phyloP scores from a whole-genome alignment of 2,797 vertebrate genomes.

The Melanotaenia pygmaea region DNA sequence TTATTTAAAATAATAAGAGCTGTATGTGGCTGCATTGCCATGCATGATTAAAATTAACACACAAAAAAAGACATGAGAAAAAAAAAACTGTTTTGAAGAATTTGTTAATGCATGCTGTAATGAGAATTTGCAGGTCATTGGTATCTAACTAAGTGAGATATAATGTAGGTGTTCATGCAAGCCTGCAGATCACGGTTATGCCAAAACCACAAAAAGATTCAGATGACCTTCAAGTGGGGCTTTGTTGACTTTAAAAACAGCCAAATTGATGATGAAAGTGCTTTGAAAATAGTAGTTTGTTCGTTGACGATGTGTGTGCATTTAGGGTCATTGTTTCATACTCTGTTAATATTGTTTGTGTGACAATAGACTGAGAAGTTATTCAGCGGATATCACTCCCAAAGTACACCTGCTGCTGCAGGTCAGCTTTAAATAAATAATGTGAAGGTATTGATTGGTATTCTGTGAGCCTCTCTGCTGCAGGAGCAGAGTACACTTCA shows the following conservation, averaged over 20 bases:
- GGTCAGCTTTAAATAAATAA: conserved; percentile 73
- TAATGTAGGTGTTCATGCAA: too few relatives aligned
- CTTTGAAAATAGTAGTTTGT: neutral
- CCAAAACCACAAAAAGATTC: neutral
- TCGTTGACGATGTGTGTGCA: neutral
- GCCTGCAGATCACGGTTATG: neutral
- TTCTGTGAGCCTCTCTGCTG: conserved; percentile 51
- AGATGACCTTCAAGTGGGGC: neutral
- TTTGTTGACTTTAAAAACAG: neutral
- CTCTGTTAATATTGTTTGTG: conserved; percentile 8
- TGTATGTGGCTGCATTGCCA: too few relatives aligned
- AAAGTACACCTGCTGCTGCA: conserved; percentile 39
- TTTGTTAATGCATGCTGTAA: too few relatives aligned
- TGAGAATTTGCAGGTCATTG: too few relatives aligned
- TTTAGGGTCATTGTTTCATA: neutral
- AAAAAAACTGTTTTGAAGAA: too few relatives aligned
- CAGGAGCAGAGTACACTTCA: conserved; percentile 25
- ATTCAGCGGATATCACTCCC: conserved; percentile 19
- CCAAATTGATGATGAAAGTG: neutral
- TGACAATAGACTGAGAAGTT: conserved; percentile 5
- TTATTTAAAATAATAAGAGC: too few relatives aligned
- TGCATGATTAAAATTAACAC: too few relatives aligned
- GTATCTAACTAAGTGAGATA: too few relatives aligned
- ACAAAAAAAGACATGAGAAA: too few relatives aligned
- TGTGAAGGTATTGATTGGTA: conserved; percentile 61